Conservation (phyloP, 2,797 vertebrate species). For the Helostoma temminkii region DNA sequence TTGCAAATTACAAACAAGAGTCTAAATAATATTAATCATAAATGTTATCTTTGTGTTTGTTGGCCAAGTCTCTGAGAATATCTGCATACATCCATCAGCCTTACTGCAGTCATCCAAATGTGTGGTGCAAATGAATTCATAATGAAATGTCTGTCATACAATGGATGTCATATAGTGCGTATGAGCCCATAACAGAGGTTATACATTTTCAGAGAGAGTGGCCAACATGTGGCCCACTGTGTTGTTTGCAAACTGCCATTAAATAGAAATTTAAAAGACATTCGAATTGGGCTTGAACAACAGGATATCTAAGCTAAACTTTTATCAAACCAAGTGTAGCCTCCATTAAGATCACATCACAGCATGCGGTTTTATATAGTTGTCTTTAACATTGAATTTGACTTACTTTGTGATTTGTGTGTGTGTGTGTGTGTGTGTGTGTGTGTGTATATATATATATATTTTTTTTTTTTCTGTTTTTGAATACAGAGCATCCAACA, state of each 20-base stretch:
- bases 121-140: too few relatives aligned
- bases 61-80: too few relatives aligned
- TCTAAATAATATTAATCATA: too few relatives aligned
- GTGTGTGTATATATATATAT: too few relatives aligned
- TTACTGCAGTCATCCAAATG: too few relatives aligned
- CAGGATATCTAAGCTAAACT: constrained; percentile 27
- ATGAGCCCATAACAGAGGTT: too few relatives aligned
- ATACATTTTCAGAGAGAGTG: not conserved
- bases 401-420: constrained; percentile 37
- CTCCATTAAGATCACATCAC: constrained; percentile 39
- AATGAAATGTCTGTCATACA: too few relatives aligned
- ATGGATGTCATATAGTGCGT: too few relatives aligned
- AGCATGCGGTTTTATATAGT: constrained; percentile 25
- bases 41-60: too few relatives aligned
- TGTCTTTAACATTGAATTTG: constrained; percentile 47
- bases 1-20: too few relatives aligned
- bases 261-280: constrained; percentile 38
- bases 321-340: constrained; percentile 35
- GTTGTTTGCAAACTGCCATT: constrained; percentile 25
- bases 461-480: not conserved
- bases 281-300: constrained; percentile 42
- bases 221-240: constrained; percentile 21
- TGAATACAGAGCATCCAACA: constrained; percentile 32
- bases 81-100: too few relatives aligned
- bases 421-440: too few relatives aligned